A percentile compares a stretch with the other conserved stretches of the same genome.
Conservation (phyloP, 1,140 invertebrate species). For the Drosophila melanogaster region Release_6_plus_ISO1_MT NC_004354.4:18483001-18483500, state of each 20-base stretch:
- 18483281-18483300: constrained; percentile 13
- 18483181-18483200: no score
- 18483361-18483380: background rate
- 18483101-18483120: background rate
- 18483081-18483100: background rate
- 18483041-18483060: background rate
- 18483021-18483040: background rate
- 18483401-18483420: background rate
- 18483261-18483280: background rate
- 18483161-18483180: background rate
- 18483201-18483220: no score
- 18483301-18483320: background rate
- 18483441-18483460: constrained; percentile 57
- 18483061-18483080: background rate
- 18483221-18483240: no score
- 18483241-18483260: background rate
- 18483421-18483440: constrained; percentile 55
- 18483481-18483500: constrained; percentile 6
- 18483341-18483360: constrained; percentile 9
- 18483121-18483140: background rate
- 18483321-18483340: background rate
- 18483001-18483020: background rate
- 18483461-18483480: constrained; percentile 38
- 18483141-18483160: background rate
- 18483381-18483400: background rate